These are phyloP conservation scores for Apomyelois bistriatella DNA, from an alignment of 2,888 invertebrate genomes.

Conservation along the genomic window DNA sequence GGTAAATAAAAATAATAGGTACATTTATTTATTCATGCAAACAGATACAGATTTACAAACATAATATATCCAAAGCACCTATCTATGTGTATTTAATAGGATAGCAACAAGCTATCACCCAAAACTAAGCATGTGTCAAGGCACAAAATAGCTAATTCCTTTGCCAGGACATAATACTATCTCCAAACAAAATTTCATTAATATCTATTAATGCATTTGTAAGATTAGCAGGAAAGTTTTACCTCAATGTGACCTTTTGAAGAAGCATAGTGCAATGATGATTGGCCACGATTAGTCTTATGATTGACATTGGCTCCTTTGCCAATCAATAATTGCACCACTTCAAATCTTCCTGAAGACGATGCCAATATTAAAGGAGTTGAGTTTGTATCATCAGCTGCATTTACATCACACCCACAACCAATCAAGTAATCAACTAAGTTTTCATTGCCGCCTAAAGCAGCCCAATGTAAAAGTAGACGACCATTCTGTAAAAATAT, in stretches of 20 bases:
- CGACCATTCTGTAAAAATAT: slow-evolving; percentile 81
- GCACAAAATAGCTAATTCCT: too few species aligned
- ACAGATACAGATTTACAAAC: too few species aligned
- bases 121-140: too few species aligned
- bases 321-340: slow-evolving; percentile 83
- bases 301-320: slow-evolving; percentile 87
- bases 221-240: too few species aligned
- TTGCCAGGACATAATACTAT: too few species aligned
- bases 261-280: slow-evolving; percentile 90
- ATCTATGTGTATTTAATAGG: too few species aligned
- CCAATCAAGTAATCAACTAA: slow-evolving; percentile 85
- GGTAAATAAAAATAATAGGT: too few species aligned
- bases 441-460: slow-evolving; percentile 87
- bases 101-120: too few species aligned
- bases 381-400: slow-evolving; percentile 86
- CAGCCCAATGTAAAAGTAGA: slow-evolving; percentile 89
- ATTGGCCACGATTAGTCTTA: slow-evolving; percentile 86
- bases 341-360: slow-evolving; percentile 86
- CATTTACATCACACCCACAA: slow-evolving; percentile 83
- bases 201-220: too few species aligned
- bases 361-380: slow-evolving; percentile 90
- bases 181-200: too few species aligned
- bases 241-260: slow-evolving; percentile 90
- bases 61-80: too few species aligned
- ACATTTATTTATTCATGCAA: too few species aligned